A percentile compares a stretch with the other conserved stretches of the same genome.
These are phyloP conservation scores for Ethmia dodecea DNA, from an alignment of 2,888 invertebrate species.

Conservation along the genomic window DNA sequence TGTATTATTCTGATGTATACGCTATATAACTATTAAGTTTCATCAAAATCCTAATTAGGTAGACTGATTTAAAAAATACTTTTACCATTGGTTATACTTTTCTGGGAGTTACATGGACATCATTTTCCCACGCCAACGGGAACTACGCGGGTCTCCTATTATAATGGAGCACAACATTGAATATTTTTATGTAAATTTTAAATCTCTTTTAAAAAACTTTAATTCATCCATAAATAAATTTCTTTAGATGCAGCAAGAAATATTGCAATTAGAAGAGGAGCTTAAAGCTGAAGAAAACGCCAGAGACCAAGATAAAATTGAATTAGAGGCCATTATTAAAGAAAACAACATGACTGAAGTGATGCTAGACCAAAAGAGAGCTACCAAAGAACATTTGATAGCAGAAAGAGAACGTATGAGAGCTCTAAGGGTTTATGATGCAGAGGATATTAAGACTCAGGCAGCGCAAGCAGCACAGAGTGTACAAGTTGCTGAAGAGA, in stretches of 20 bases:
- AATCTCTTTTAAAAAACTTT: too few relatives aligned
- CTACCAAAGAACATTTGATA: conserved; percentile 42
- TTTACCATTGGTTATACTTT: too few relatives aligned
- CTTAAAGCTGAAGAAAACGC: conserved; percentile 45
- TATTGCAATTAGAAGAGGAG: conserved; percentile 51
- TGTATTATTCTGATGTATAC: too few relatives aligned
- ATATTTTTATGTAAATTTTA: too few relatives aligned
- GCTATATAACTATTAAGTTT: too few relatives aligned
- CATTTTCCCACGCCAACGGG: too few relatives aligned
- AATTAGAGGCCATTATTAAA: conserved; percentile 39
- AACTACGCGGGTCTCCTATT: too few relatives aligned
- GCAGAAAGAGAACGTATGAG: conserved; percentile 47
- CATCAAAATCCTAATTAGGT: too few relatives aligned
- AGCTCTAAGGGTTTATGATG: conserved; percentile 55
- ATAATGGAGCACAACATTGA: too few relatives aligned
- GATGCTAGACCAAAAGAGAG: conserved; percentile 48
- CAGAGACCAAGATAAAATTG: conserved; percentile 37
- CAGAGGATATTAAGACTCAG: conserved; percentile 52
- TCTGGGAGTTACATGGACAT: too few relatives aligned
- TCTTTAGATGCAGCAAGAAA: conserved; percentile 43
- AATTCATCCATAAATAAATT: background rate
- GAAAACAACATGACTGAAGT: conserved; percentile 43
- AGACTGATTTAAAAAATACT: too few relatives aligned
- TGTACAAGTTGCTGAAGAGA: conserved; percentile 53
- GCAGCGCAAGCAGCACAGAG: conserved; percentile 45